Evolutionary conservation across 2,113 vertebrate genomes (phyloP).

Genomic region (Empidonax traillii): DNA sequence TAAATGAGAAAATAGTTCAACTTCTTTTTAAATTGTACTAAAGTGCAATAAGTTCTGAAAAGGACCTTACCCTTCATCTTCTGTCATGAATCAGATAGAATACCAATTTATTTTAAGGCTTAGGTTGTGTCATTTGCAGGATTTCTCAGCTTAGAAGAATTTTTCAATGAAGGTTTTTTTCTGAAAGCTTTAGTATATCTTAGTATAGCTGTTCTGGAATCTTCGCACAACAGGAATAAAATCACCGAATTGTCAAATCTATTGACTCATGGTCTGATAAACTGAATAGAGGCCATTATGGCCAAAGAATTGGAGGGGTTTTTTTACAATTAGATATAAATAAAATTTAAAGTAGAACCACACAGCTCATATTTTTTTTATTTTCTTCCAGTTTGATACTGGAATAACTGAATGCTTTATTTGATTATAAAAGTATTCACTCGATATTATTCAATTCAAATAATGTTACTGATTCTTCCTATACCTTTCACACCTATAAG

Average conservation of each 20-base stretch:
- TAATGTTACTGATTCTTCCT: not conserved
- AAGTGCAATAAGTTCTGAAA: not conserved
- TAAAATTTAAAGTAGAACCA: not conserved
- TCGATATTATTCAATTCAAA: not conserved
- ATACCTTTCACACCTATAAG: not conserved
- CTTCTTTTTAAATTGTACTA: not conserved
- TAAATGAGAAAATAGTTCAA: conserved; percentile 12
- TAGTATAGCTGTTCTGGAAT: not conserved
- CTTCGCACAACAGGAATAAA: not conserved
- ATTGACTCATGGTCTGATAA: not conserved
- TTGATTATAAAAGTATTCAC: not conserved
- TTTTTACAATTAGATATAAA: not conserved
- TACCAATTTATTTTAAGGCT: not conserved
- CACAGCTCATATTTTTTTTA: not conserved
- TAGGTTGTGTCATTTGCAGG: not conserved
- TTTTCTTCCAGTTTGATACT: not conserved
- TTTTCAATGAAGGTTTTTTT: not conserved
- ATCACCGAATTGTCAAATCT: not conserved
- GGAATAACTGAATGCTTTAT: not conserved
- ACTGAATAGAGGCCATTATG: not conserved
- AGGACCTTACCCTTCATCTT: not conserved
- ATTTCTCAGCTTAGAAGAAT: not conserved
- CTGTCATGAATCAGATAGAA: not conserved
- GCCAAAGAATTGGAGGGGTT: not conserved
- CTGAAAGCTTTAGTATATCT: not conserved